Evolutionary conservation across 2,888 invertebrate species (phyloP), one percentile per base, ranked within the genome.

Genomic region (Torymus texanus): DNA sequence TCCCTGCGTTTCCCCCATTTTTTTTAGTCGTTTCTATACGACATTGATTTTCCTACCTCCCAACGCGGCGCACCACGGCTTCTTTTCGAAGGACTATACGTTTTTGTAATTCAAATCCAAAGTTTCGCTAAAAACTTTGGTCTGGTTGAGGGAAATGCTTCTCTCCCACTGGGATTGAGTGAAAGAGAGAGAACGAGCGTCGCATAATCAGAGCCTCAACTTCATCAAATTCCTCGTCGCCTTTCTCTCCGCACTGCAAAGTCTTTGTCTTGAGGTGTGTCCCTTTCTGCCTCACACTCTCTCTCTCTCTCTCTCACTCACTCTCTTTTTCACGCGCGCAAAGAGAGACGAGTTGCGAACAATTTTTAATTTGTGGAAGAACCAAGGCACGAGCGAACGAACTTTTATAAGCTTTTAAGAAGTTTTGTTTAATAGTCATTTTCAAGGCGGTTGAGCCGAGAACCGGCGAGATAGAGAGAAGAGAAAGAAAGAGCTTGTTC

Each of bases 91-190:
- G 8, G 41, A 41, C 41, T 41, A 8, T 41, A 41, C 67, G n/a
- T 59, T 67, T 75, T 68, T 77, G 50, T 58, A 65, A 77, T 71
- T 77, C 59, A 77, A 77, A 77, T 77, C 58, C 50, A 12, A 68
- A 75, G 68, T 65, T 65, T 68, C 53, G 53, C 56, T 53, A 61
- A 67, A 75, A 75, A 75, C 59, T 73, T 67, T 50, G 75, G 41
- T 2, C 14, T 56, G n/a, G 50, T 50, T 11, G 50, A 41, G 14
- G 50, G 29, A 75, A 75, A 75, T 63, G 75, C 74, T 53, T 41
- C 41, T 41, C 10, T 74, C 65, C 56, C 56, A 14, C 65, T 41
- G 18, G 65, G 65, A 65, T 41, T 61, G 56, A 12, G 21, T 2
- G 61, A 29, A 51, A 59, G 50, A 70, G 13, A 50, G 14, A 59